Evolutionary conservation across 2,888 invertebrate species (phyloP).

Genomic region (Dione vanillae): DNA sequence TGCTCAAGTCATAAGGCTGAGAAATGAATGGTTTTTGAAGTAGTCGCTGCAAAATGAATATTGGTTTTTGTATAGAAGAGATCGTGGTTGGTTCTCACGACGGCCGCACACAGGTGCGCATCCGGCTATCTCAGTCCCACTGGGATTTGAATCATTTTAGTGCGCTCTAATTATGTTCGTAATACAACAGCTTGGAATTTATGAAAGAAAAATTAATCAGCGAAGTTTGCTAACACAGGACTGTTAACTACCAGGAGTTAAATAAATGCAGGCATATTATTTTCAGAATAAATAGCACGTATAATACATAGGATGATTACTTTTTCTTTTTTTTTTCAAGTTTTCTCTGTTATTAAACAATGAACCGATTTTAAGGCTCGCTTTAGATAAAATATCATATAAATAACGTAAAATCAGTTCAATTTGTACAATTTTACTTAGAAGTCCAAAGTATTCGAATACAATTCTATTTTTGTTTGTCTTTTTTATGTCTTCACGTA

Average conservation of each 20-base stretch:
- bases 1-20: slow-evolving; percentile 39
- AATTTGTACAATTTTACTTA: too few species aligned
- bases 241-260: not conserved
- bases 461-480: too few species aligned
- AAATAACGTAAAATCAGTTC: too few species aligned
- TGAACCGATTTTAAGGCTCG: too few species aligned
- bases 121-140: slow-evolving; percentile 74
- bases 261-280: slow-evolving; percentile 9
- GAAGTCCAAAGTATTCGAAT: too few species aligned
- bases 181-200: slow-evolving; percentile 56
- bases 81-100: slow-evolving; percentile 79
- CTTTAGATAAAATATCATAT: too few species aligned
- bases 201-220: slow-evolving; percentile 26
- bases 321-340: too few species aligned
- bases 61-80: slow-evolving; percentile 51
- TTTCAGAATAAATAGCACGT: not conserved
- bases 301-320: not conserved
- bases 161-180: slow-evolving; percentile 64
- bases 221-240: not conserved
- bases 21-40: slow-evolving; percentile 29
- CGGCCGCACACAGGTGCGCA: slow-evolving; percentile 75
- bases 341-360: too few species aligned
- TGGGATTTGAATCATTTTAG: slow-evolving; percentile 68
- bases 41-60: slow-evolving; percentile 19
- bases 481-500: too few species aligned